Conservation (phyloP, 2,113 vertebrate species). For the Sinosuthora webbiana region DNA sequence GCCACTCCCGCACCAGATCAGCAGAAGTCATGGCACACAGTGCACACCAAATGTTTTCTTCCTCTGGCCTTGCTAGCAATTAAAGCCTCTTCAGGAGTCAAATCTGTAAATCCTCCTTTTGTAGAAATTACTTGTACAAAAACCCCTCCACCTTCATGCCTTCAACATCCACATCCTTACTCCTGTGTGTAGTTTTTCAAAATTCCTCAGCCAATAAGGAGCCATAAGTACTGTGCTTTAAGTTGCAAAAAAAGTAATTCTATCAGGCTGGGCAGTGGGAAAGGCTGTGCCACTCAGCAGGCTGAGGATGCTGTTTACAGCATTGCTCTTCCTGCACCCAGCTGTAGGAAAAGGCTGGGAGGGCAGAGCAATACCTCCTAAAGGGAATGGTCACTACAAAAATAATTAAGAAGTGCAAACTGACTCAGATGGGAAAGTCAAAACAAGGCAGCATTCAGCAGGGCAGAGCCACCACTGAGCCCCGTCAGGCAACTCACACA, state of each 20-base stretch:
- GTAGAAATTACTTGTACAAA: background rate
- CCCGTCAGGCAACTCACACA: conserved; percentile 1
- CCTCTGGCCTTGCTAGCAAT: background rate
- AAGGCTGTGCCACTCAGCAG: background rate
- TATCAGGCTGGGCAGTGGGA: background rate
- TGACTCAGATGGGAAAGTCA: background rate
- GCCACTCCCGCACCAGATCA: background rate
- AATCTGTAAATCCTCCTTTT: background rate
- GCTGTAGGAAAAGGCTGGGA: background rate
- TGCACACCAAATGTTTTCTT: rapidly evolving
- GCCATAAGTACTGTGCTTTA: background rate
- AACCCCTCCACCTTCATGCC: rapidly evolving
- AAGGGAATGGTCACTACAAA: background rate
- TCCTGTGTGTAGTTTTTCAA: background rate
- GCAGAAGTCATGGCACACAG: background rate
- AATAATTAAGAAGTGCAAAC: background rate
- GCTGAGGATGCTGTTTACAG: background rate
- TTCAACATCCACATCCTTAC: background rate
- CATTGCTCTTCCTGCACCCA: background rate
- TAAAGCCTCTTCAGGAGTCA: background rate
- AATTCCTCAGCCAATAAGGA: background rate
- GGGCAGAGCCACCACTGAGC: background rate
- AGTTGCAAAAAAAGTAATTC: background rate
- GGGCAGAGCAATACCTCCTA: background rate
- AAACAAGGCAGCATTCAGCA: conserved; percentile 13